Percentiles rank a stretch among this genome's conserved stretches.
Conservation (phyloP, 2,113 vertebrate species). For the Noctilio leporinus region DNA sequence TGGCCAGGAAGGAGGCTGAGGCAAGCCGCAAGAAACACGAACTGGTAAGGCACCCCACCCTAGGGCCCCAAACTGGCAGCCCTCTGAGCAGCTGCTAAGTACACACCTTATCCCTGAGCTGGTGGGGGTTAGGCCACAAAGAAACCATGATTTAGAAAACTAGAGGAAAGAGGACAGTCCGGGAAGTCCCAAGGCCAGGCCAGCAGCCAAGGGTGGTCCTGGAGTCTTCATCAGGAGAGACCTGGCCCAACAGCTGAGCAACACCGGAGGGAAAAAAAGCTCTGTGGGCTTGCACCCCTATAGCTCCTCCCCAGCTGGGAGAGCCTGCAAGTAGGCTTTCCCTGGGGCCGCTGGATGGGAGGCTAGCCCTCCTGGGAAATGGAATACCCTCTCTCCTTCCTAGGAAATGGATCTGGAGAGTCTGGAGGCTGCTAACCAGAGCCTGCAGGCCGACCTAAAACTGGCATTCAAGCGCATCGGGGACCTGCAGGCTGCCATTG, state of each 20-base stretch:
- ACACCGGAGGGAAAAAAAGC: not conserved
- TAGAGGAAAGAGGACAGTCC: not conserved
- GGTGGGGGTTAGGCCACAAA: not conserved
- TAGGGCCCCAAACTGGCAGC: not conserved
- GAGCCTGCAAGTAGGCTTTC: not conserved
- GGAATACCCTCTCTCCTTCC: not conserved
- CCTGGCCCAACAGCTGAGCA: not conserved
- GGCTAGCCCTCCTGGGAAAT: fast-evolving
- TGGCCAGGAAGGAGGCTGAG: constrained; percentile 93
- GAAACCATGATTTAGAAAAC: not conserved
- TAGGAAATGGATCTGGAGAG: constrained; percentile 99
- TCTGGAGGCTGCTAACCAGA: constrained; percentile 96
- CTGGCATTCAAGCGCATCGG: constrained; percentile 98
- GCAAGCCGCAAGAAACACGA: constrained; percentile 97
- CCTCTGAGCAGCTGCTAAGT: not conserved
- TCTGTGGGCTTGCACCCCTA: not conserved
- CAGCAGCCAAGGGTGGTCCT: not conserved
- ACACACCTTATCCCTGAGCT: not conserved
- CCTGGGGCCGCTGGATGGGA: not conserved
- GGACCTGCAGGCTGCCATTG: constrained; percentile 97
- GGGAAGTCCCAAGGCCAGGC: not conserved
- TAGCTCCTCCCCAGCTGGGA: not conserved
- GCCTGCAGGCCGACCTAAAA: constrained; percentile 95
- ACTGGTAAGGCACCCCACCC: constrained; percentile 81
- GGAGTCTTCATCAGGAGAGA: not conserved